phyloP scores from a whole-genome alignment of 2,797 vertebrate species.

The Erithacus rubecula region DNA sequence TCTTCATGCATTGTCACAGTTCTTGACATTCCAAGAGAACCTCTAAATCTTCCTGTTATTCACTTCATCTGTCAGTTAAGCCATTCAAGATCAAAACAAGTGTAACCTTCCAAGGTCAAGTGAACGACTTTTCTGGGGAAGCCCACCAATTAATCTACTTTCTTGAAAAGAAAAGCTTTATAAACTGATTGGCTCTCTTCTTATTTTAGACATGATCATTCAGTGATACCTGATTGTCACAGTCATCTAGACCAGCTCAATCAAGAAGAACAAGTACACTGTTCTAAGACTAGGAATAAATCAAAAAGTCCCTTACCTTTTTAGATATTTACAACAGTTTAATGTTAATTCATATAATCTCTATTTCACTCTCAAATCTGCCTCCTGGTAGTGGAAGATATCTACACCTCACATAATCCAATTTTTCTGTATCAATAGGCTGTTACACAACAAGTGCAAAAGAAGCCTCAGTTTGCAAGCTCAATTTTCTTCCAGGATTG shows the following conservation, averaged over 20 bases:
- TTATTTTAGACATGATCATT: background rate
- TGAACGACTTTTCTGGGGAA: background rate
- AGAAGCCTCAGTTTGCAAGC: background rate
- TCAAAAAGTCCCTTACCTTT: background rate
- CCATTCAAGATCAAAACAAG: background rate
- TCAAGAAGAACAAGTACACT: background rate
- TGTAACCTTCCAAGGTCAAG: background rate
- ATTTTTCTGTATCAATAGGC: background rate
- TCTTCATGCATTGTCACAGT: background rate
- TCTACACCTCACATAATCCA: background rate
- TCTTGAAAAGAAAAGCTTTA: background rate
- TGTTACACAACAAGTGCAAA: background rate
- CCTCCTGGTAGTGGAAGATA: background rate
- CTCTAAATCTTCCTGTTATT: background rate
- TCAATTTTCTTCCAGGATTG: background rate
- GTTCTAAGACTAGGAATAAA: background rate
- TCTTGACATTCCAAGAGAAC: slow-evolving; percentile 11
- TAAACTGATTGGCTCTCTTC: background rate
- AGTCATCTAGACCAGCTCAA: background rate
- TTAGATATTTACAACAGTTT: background rate
- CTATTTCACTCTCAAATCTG: background rate
- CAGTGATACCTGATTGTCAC: background rate
- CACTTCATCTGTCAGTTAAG: background rate
- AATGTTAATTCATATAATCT: background rate
- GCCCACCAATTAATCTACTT: background rate